A percentile compares a stretch with the other conserved stretches of the same genome.
Evolutionary conservation across 2,797 vertebrate species (phyloP).

Genomic region (Steatocranus sp.): DNA sequence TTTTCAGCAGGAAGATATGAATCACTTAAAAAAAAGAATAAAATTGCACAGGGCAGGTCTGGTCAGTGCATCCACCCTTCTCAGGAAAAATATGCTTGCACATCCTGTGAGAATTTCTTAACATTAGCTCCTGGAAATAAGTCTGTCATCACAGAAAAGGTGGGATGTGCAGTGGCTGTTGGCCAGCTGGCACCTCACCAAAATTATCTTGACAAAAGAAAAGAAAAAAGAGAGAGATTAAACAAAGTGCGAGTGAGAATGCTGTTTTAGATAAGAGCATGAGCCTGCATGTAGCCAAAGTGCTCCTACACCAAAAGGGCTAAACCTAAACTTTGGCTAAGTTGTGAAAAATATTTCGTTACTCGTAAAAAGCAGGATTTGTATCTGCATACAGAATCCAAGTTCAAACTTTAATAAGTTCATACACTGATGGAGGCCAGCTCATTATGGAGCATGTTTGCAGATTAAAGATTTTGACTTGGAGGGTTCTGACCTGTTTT

Average conservation of each 20-base stretch:
- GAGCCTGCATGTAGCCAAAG: not conserved
- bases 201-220: not conserved
- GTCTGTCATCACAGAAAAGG: slow-evolving; percentile 24
- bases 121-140: not conserved
- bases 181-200: slow-evolving; percentile 23
- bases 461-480: not conserved
- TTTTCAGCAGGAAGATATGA: slow-evolving; percentile 1
- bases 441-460: not conserved
- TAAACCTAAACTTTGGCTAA: not conserved
- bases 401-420: not conserved
- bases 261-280: not conserved
- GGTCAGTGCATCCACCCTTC: not conserved
- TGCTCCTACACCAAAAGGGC: not conserved
- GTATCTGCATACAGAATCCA: not conserved
- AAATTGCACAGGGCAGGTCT: not conserved
- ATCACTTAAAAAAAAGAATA: not conserved
- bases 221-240: not conserved
- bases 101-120: not conserved
- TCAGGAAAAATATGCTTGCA: not conserved
- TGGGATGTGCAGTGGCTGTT: not conserved
- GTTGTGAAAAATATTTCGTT: not conserved
- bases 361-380: too few species aligned
- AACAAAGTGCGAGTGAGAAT: not conserved
- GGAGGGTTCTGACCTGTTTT: not conserved
- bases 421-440: not conserved